These are phyloP conservation scores for Phylloscopus trochilus DNA, from an alignment of 2,113 vertebrate genomes.

Conservation along the genomic window DNA sequence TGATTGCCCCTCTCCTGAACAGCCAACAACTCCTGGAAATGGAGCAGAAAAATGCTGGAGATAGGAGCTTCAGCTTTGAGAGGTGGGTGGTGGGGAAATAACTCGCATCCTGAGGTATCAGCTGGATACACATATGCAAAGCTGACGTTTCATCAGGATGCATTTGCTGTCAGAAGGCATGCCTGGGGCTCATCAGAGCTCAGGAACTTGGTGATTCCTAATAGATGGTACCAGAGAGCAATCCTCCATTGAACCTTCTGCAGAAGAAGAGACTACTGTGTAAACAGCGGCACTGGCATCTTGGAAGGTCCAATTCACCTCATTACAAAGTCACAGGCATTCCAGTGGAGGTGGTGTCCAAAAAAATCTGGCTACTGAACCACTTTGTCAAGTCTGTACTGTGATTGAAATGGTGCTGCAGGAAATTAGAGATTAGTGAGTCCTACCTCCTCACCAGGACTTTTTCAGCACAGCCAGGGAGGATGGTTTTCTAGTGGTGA, in stretches of 20 bases:
- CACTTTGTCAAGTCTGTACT: not conserved
- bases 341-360: fast-evolving
- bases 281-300: fast-evolving
- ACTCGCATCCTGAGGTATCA: not conserved
- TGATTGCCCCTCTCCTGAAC: not conserved
- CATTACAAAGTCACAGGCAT: not conserved
- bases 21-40: fast-evolving
- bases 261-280: fast-evolving
- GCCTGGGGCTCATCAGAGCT: fast-evolving
- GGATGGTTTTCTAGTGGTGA: not conserved
- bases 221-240: fast-evolving
- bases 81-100: not conserved
- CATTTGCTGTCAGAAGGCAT: not conserved
- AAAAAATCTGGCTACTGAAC: not conserved
- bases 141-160: no score
- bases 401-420: not conserved
- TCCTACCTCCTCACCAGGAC: not conserved
- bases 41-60: not conserved
- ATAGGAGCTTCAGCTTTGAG: not conserved
- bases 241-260: not conserved
- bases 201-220: not conserved
- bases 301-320: not conserved
- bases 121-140: not conserved
- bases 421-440: not conserved
- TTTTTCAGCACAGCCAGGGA: not conserved